Percentiles rank a stretch among this genome's conserved stretches.
phyloP scores from a whole-genome alignment of 2,888 invertebrate genomes.

The Hoplodrina ambigua region DNA sequence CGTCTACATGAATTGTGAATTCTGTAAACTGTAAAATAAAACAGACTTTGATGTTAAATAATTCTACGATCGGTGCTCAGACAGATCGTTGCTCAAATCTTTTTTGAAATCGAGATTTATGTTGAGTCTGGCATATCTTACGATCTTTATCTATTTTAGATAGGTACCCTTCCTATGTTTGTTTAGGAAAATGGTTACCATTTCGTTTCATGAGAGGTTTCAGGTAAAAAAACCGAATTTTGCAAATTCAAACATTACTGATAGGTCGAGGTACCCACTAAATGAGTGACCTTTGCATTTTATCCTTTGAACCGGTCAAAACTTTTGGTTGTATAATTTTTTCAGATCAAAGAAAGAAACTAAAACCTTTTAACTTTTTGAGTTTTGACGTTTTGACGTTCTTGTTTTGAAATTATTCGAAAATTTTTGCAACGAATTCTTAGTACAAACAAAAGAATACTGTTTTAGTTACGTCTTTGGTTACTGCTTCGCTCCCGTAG shows the following conservation, averaged over 20 bases:
- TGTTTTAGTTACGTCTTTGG: too few relatives aligned
- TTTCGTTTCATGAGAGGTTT: neutral
- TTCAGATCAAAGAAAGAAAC: neutral
- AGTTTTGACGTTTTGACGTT: conserved; percentile 5
- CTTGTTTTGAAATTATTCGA: too few relatives aligned
- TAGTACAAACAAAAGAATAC: too few relatives aligned
- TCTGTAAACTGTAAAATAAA: conserved; percentile 21
- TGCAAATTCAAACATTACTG: conserved; percentile 15
- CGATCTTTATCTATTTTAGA: conserved; percentile 50
- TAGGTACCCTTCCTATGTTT: neutral
- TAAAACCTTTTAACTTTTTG: conserved; percentile 18
- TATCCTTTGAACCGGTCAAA: conserved; percentile 27
- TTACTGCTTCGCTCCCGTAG: too few relatives aligned
- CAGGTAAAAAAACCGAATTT: neutral
- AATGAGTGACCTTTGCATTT: conserved; percentile 27
- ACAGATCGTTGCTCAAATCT: neutral
- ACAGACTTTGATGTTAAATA: neutral
- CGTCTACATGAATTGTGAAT: conserved; percentile 36
- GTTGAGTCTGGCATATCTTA: neutral
- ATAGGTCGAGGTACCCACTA: neutral
- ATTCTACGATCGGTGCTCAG: neutral
- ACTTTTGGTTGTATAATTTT: conserved; percentile 19
- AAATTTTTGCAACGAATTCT: too few relatives aligned
- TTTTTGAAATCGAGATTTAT: neutral
- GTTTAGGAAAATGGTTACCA: conserved; percentile 2